Base-by-base conservation (phyloP, 2,797 vertebrate species). In the Siniperca obscura region DNA sequence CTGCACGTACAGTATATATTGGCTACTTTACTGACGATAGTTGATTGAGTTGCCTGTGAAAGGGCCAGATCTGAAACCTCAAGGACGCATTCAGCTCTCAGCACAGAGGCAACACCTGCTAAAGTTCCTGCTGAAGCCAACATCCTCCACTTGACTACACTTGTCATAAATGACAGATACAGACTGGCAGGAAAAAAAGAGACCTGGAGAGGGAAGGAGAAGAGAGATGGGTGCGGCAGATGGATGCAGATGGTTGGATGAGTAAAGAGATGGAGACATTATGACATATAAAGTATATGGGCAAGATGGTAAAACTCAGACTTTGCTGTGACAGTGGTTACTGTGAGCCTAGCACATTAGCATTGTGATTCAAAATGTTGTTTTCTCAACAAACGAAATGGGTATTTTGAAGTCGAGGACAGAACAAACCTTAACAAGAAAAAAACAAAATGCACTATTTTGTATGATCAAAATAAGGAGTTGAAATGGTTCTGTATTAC, bases 81-180 rank as follows among this genome's bases (percentile, higher is more conserved):
- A 81, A 76, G 70, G 82, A 80, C 21, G 25, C 81, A 66, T 79
- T 56, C 74, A 70, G 72, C 76, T 84, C 57, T 85, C 74, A 71
- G 74, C 68, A 82, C 61, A 84, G 56, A 82, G 66, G 72, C 81
- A 87, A 66, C 89, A 91, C 87, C 83, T 91, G 87, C 87, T 79
- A 30, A 81, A 79, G 44, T 61, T 86, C 57, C 74, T 57, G 79
- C 77, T 65, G 46, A 70, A 87, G 80, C 87, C 86, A 89, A 78
- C 74, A 79, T 89, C 86, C 87, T 86, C 80, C 84, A 87, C 84
- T 87, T 70, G 78, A 87, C 72, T 79, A 79, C 86, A 76, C 74
- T 89, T 59, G 60, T 84, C 76, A 73, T 80, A 55, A 83, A 89
- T 79, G 81, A 82, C 70, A 53, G 70, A 81, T 61, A 52, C 3